A percentile compares a stretch with the other conserved stretches of the same genome.
These are phyloP conservation scores for Idris sp. DNA, from an alignment of 1,140 invertebrate species.

Conservation along the genomic window DNA sequence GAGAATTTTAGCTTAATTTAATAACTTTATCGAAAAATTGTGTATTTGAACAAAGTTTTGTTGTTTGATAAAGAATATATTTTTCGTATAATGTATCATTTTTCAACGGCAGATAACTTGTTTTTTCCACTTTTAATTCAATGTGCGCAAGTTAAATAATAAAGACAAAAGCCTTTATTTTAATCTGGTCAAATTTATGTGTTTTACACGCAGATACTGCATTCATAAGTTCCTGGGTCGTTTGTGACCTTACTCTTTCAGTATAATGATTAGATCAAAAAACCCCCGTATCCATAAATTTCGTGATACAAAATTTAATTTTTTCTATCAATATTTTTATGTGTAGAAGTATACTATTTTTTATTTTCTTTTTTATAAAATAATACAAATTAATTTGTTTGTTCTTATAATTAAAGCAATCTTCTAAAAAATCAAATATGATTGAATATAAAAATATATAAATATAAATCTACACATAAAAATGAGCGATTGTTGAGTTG, in stretches of 20 bases:
- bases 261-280: slow-evolving; percentile 26
- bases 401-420: slow-evolving; percentile 20
- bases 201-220: slow-evolving; percentile 7
- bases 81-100: no score
- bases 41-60: slow-evolving; percentile 27
- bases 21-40: slow-evolving; percentile 6
- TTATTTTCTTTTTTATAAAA: slow-evolving; percentile 16
- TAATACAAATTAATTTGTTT: slow-evolving; percentile 8
- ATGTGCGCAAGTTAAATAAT: not conserved
- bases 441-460: slow-evolving; percentile 46
- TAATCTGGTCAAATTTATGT: slow-evolving; percentile 31
- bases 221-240: slow-evolving; percentile 10
- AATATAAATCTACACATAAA: slow-evolving; percentile 40
- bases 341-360: slow-evolving; percentile 29
- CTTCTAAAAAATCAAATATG: slow-evolving; percentile 14
- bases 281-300: slow-evolving; percentile 33
- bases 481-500: slow-evolving; percentile 35
- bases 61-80: slow-evolving; percentile 27
- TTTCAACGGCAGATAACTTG: no score
- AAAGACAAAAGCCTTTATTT: slow-evolving; percentile 22
- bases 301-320: slow-evolving; percentile 40
- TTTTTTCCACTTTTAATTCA: no score
- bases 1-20: slow-evolving; percentile 21
- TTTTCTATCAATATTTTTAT: slow-evolving; percentile 38
- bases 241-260: slow-evolving; percentile 12